Conservation (phyloP, 2,113 vertebrate genomes). For the Muscicapa adusta region DNA sequence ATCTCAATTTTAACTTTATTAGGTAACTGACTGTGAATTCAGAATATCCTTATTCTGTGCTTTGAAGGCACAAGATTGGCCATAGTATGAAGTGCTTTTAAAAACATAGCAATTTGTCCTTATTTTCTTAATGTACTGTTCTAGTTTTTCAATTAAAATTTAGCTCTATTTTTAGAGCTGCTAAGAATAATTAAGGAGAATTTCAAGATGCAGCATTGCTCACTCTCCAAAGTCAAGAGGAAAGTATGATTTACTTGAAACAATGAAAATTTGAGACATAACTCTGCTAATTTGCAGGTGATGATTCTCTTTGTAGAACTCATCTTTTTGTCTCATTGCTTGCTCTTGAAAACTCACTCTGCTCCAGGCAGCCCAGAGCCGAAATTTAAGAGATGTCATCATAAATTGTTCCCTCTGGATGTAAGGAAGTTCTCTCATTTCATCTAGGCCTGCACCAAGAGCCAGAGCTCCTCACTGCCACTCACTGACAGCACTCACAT, state of each 20-base stretch:
- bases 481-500: not conserved
- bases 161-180: not conserved
- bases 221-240: not conserved
- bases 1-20: not conserved
- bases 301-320: not conserved
- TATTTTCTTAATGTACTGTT: not conserved
- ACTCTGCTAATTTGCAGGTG: not conserved
- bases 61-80: not conserved
- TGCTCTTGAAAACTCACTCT: not conserved
- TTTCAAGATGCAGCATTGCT: not conserved
- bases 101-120: not conserved
- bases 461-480: not conserved
- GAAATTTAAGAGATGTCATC: not conserved
- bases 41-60: not conserved
- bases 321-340: not conserved
- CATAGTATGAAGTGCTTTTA: not conserved
- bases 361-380: not conserved
- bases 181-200: not conserved
- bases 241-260: not conserved
- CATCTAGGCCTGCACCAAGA: not conserved
- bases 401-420: not conserved
- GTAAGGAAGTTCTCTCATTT: not conserved
- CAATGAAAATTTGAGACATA: not conserved
- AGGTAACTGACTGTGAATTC: not conserved
- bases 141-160: not conserved